phyloP scores from a whole-genome alignment of 2,113 vertebrate genomes.

The Seriola dumerili region DNA sequence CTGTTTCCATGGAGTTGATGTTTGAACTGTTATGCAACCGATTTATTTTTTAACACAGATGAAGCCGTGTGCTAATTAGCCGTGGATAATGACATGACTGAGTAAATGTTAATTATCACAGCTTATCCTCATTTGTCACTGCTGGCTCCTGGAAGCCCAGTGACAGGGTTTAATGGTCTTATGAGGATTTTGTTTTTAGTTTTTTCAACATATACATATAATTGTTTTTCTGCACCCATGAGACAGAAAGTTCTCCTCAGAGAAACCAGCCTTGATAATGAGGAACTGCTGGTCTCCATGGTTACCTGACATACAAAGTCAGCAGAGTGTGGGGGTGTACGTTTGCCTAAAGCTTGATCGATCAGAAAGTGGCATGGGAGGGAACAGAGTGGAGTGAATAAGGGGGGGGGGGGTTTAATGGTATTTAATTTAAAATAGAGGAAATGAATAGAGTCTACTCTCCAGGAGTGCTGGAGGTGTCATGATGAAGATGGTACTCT shows the following conservation, averaged over 20 bases:
- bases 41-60: conserved; percentile 32
- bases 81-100: conserved; percentile 35
- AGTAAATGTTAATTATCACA: conserved; percentile 45
- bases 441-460: no score
- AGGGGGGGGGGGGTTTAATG: no score
- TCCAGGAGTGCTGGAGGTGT: no score
- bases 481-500: no score
- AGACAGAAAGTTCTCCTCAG: conserved; percentile 51
- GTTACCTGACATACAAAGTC: conserved; percentile 57
- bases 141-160: conserved; percentile 5
- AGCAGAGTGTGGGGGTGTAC: conserved; percentile 25
- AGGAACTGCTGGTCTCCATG: conserved; percentile 55
- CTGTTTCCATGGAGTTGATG: conserved; percentile 47
- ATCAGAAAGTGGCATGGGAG: conserved; percentile 25
- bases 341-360: conserved; percentile 41
- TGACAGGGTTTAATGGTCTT: conserved; percentile 18
- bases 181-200: conserved; percentile 7
- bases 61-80: conserved; percentile 44
- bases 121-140: conserved; percentile 16
- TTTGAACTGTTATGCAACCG: conserved; percentile 25
- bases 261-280: conserved; percentile 33
- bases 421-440: no score
- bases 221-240: conserved; percentile 1
- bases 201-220: background rate
- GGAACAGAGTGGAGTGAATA: background rate